Evolutionary conservation across 2,797 vertebrate species (phyloP).

Genomic region (Melanotaenia maccullochi): DNA sequence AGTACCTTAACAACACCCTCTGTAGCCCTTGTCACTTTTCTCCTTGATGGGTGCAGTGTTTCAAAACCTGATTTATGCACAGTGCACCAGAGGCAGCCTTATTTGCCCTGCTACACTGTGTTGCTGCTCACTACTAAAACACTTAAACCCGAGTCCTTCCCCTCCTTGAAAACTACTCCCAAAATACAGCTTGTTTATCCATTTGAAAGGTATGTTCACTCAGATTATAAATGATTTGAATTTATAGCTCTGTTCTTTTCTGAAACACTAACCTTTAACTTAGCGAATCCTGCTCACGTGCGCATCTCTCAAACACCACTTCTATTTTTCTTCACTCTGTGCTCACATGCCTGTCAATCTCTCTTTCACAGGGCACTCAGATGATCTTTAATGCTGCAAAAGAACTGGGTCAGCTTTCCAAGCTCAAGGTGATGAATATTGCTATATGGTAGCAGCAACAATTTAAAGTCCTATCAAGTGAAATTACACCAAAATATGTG

Average conservation of each 20-base stretch:
- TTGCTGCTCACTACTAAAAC: slow-evolving; percentile 34
- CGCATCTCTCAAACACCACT: slow-evolving; percentile 19
- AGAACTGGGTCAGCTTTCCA: slow-evolving; percentile 95
- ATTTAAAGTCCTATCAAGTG: background rate
- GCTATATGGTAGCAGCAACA: background rate
- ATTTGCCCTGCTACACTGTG: slow-evolving; percentile 17
- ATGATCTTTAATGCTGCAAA: slow-evolving; percentile 98
- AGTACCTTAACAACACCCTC: slow-evolving; percentile 22
- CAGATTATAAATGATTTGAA: background rate
- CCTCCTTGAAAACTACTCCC: background rate
- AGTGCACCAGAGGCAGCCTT: slow-evolving; percentile 37
- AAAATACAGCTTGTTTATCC: slow-evolving; percentile 22
- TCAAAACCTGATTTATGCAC: slow-evolving; percentile 43
- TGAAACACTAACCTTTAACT: slow-evolving; percentile 39
- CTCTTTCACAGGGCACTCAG: slow-evolving; percentile 89
- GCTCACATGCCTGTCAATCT: slow-evolving; percentile 30
- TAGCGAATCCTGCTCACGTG: slow-evolving; percentile 15
- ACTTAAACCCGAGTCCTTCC: slow-evolving; percentile 26
- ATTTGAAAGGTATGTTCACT: slow-evolving; percentile 14
- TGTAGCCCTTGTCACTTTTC: slow-evolving; percentile 20
- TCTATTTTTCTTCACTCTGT: background rate
- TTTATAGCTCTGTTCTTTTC: background rate
- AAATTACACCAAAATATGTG: background rate
- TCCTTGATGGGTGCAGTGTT: slow-evolving; percentile 28
- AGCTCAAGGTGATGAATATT: slow-evolving; percentile 88